Base-by-base conservation (phyloP, 64 coral and sea anemone species). In the Trachythela sp. region DNA sequence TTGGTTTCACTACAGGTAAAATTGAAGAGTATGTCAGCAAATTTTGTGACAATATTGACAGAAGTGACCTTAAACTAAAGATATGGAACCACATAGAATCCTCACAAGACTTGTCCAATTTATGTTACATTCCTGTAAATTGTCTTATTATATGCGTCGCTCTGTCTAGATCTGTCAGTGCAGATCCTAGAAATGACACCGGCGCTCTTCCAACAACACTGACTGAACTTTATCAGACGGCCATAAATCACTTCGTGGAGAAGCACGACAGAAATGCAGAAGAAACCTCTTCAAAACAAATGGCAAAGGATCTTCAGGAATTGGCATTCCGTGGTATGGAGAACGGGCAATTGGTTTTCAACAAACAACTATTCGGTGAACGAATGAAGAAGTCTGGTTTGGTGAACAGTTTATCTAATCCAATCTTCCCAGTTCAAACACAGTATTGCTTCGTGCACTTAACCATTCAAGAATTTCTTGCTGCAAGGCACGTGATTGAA, bases 11-110 rank as follows among this genome's bases (percentile, higher is more conserved):
- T 17, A 1, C 26, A 0, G 13, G 24, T 11, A 52, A 89, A 17
- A 48, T 77, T 24, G 22, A 80, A 51, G 38, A 89, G 9, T 89
- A 89, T 41, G 41, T 89, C 22, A 48, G 1, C 27, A 77, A 48
- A 0, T 89, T 89, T 80, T 89, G 70, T 26, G 41, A 51, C 0
- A 32, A 48, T 1, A 51, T 29, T 35, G 29, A 5, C n/a, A 36
- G 50, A 5, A 32, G 9, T 0, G 0, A 59, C 15, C 15, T 18
- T 2, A 80, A 24, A 8, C 22, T 24, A 30, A 88, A 10, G 35
- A 77, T 90, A 35, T 77, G 71, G 71, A 77, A 38, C 8, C 30
- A 77, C 29, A 68, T 68, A 3, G 15, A 68, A 5, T 22, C 59
- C 20, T 68, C 59, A 2, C 18, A 3, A 68, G 59, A 68, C 20